Base-by-base conservation (phyloP, 2,888 invertebrate genomes). In the Drosophila emarginata region DNA sequence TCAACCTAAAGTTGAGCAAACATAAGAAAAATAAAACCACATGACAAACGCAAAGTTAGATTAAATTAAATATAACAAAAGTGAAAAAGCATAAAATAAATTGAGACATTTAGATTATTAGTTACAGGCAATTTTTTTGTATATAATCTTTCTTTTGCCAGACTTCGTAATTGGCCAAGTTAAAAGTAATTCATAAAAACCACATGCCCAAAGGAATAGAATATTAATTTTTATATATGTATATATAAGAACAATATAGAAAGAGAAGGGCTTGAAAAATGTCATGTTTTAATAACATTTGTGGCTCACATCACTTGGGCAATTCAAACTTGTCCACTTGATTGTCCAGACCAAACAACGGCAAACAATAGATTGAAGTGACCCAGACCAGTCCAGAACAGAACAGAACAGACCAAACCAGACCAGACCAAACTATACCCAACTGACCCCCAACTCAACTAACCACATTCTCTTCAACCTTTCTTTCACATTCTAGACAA, bases 281-380 rank as follows among this genome's bases (percentile, higher is more conserved):
- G 61, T 67, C 61, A 57, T 67, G 61, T 74, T 58, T 73, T 74
- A 74, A 61, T 61, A 61, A 74, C 67, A 67, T 74, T 54, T 61
- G 40, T 53, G 53, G 67, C 59, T 37, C 26, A 6, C 39, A 39
- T 53, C 50, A 51, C 51, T 52, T 40, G 26, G 56, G 52, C 65
- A 57, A 51, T 74, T 74, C 74, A 74, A 74, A 74, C 61, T 85
- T 78, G 76, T 74, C 70, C 74, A 78, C 86, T 87, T 83, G 86
- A 85, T 87, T 86, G 81, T 76, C 68, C 68, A 62, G 71, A 67
- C 82, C 45, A 39, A 32, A 57, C 36, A 45, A 60, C 36, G 14
- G 36, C 15, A 32, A 36, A 54, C 54, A 54, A 54, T 36, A 54
- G 36, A 12, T 26, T 11, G 52, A 66, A 67, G 60, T 54, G 54